These are phyloP conservation scores for Pygoscelis adeliae DNA, from an alignment of 2,113 vertebrate genomes.

Conservation along the genomic window DNA sequence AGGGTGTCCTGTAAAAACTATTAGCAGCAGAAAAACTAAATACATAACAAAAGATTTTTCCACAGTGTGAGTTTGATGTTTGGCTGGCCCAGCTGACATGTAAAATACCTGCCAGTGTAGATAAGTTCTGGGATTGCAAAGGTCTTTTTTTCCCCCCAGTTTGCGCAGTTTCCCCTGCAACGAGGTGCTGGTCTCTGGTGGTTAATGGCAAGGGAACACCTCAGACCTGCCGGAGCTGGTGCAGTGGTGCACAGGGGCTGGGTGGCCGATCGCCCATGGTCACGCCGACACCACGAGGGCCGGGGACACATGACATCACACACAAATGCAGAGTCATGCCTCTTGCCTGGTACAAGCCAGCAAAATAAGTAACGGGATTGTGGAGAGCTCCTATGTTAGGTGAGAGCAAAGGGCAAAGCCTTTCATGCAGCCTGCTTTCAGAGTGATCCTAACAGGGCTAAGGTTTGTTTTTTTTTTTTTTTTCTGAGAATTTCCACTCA, in stretches of 20 bases:
- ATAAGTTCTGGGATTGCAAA: not conserved
- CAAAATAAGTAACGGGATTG: not conserved
- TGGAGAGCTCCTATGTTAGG: not conserved
- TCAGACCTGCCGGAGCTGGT: not conserved
- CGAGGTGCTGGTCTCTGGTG: not conserved
- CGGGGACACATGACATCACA: rapidly evolving
- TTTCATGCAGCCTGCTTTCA: not conserved
- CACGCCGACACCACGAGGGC: rapidly evolving
- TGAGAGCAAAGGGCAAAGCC: not conserved
- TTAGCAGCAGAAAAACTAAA: not conserved
- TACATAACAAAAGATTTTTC: rapidly evolving
- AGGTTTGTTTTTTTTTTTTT: not conserved
- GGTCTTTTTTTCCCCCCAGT: rapidly evolving
- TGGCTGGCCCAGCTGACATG: not conserved
- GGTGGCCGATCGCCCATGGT: rapidly evolving
- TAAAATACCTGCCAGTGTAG: not conserved
- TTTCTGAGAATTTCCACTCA: not conserved
- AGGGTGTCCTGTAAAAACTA: not conserved
- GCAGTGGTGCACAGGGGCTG: not conserved
- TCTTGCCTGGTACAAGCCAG: not conserved
- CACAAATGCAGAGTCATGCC: not conserved
- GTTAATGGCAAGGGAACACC: not conserved
- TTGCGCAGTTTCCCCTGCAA: not conserved
- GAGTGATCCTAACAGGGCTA: not conserved
- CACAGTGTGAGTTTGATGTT: rapidly evolving